Evolutionary conservation across 2,888 invertebrate genomes (phyloP).

Genomic region (Plagodis pulveraria): DNA sequence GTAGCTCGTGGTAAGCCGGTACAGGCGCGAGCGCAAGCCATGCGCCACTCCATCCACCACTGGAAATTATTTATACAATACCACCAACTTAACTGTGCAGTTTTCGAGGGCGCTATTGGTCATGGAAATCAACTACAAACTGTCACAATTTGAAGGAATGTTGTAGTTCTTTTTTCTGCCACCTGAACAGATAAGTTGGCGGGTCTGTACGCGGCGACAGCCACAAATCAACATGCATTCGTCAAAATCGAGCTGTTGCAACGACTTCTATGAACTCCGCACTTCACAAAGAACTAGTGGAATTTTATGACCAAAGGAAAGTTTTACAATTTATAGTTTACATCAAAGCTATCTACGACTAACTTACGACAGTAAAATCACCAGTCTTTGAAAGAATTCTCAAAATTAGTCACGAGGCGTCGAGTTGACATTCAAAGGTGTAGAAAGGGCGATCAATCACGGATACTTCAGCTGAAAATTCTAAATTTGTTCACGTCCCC

Average conservation of each 20-base stretch:
- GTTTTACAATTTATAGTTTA: conserved; percentile 12
- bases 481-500: conserved; percentile 64
- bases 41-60: conserved; percentile 61
- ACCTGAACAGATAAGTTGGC: too few relatives aligned
- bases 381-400: conserved; percentile 46
- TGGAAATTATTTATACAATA: conserved; percentile 76
- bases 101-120: too few relatives aligned
- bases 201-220: conserved; percentile 59
- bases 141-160: too few relatives aligned
- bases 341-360: conserved; percentile 42
- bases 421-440: conserved; percentile 44
- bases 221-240: conserved; percentile 61
- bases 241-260: conserved; percentile 58
- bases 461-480: conserved; percentile 51
- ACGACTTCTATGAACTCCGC: conserved; percentile 28
- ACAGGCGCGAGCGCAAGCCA: conserved; percentile 64
- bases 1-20: conserved; percentile 52
- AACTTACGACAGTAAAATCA: conserved; percentile 43
- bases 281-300: conserved; percentile 8
- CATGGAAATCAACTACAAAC: too few relatives aligned
- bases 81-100: too few relatives aligned
- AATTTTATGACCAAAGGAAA: conserved; percentile 23
- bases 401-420: conserved; percentile 41
- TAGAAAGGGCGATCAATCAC: conserved; percentile 60
- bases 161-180: too few relatives aligned